Evolutionary conservation across 2,888 invertebrate species (phyloP).

Genomic region (Drosophila infuscata): DNA sequence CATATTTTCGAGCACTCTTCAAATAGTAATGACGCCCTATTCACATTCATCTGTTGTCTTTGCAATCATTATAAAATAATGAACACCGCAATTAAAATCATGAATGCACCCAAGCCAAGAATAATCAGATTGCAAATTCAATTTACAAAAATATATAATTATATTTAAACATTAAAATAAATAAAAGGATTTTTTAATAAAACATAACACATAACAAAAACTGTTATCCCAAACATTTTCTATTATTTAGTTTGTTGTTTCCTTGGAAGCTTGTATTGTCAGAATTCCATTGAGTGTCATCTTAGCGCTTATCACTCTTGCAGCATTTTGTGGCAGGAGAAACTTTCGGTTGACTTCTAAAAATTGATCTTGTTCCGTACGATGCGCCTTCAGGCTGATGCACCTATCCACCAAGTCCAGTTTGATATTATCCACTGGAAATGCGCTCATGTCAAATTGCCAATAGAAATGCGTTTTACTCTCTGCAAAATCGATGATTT

Average conservation of each 20-base stretch:
- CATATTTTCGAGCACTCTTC: slow-evolving; percentile 68
- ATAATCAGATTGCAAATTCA: background rate
- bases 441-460: slow-evolving; percentile 38
- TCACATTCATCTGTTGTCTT: slow-evolving; percentile 40
- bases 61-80: slow-evolving; percentile 38
- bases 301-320: background rate
- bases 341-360: slow-evolving; percentile 18
- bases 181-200: background rate
- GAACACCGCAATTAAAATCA: slow-evolving; percentile 56
- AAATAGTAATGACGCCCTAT: slow-evolving; percentile 52
- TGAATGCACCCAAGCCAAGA: background rate
- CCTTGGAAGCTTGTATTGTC: slow-evolving; percentile 12
- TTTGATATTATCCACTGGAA: slow-evolving; percentile 21
- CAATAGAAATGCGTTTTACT: slow-evolving; percentile 13
- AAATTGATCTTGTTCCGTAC: background rate
- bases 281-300: slow-evolving; percentile 26
- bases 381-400: slow-evolving; percentile 21
- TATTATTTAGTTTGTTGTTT: background rate
- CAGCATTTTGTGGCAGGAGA: slow-evolving; percentile 25
- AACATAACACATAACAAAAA: background rate
- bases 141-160: background rate
- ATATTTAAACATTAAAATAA: background rate
- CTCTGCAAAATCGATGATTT: background rate
- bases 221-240: background rate
- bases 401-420: slow-evolving; percentile 9